phyloP scores from a whole-genome alignment of 2,113 vertebrate genomes.

The Psophia crepitans region DNA sequence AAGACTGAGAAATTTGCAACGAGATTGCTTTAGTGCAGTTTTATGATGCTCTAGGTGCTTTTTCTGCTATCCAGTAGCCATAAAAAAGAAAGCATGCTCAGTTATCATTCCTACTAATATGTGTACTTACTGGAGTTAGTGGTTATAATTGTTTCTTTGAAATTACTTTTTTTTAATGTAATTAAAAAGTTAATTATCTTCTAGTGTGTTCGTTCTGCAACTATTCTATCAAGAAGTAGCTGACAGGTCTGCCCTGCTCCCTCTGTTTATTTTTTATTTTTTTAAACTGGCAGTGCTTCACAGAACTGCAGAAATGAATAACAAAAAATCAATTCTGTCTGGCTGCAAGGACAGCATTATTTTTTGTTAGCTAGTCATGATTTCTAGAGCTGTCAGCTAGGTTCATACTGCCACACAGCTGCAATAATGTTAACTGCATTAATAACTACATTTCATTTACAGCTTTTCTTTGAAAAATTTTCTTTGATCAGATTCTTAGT shows the following conservation, averaged over 20 bases:
- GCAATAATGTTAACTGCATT: neutral
- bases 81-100: neutral
- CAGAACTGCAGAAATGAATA: neutral
- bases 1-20: neutral
- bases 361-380: neutral
- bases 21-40: neutral
- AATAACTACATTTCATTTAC: neutral
- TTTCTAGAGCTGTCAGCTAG: neutral
- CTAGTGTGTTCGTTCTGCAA: neutral
- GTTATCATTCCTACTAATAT: neutral
- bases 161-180: neutral
- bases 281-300: neutral
- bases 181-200: neutral
- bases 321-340: neutral
- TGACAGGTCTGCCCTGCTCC: neutral
- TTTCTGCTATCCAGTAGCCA: neutral
- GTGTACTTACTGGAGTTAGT: neutral
- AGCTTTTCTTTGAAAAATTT: neutral
- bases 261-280: neutral
- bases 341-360: neutral
- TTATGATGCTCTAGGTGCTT: neutral
- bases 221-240: neutral
- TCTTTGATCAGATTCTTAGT: neutral
- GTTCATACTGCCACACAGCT: neutral
- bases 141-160: neutral